Base-by-base conservation (phyloP, 1,140 invertebrate genomes). In the Metopolophium dirhodum region DNA sequence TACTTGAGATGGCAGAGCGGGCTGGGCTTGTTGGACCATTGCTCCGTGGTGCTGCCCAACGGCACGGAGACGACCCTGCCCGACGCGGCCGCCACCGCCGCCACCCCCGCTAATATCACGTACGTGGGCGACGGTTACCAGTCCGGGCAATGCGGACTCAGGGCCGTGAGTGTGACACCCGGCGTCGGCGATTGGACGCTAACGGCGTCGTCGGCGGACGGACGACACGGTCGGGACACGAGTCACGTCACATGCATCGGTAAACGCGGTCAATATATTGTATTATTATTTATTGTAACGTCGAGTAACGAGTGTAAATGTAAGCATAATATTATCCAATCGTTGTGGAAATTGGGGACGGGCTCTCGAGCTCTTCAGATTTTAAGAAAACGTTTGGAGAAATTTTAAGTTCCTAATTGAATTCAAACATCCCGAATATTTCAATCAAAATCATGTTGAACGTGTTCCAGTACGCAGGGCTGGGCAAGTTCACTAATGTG, bases 71-170 rank as follows among this genome's bases (percentile, higher is more conserved):
- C 49, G 2, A 51, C 26, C 23, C 82, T 93, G 49, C 14, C 57
- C 2, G 89, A 57, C 45, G 45, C 20, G 22, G 23, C 68, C 23
- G 4, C 35, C 54, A 41, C 41, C n/a, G 49, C 1, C 20, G 49
- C 1, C 20, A n/a, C 6, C 87, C 7, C 3, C 11, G 57, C 22
- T 45, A 26, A 37, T 41, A 11, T 51, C 18, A 8, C 11, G 35
- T 93, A 93, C 91, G 47, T 37, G 35, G 91, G 91, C 47, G 91
- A 93, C 82, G 91, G 91, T 54, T 93, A 93, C 37, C 49, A 8
- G 91, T 86, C 91, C 7, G 91, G 91, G 1, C 91, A 93, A 51
- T 93, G 91, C 37, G 91, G 91, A 37, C 91, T 93, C 22, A 49
- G 51, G 51, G 91, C 91, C 82, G 82, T 57, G 4, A 93, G 85